A percentile compares a stretch with the other conserved stretches of the same genome.
These are phyloP conservation scores for Clarias gariepinus DNA, from an alignment of 2,113 vertebrate species.

Conservation along the genomic window DNA sequence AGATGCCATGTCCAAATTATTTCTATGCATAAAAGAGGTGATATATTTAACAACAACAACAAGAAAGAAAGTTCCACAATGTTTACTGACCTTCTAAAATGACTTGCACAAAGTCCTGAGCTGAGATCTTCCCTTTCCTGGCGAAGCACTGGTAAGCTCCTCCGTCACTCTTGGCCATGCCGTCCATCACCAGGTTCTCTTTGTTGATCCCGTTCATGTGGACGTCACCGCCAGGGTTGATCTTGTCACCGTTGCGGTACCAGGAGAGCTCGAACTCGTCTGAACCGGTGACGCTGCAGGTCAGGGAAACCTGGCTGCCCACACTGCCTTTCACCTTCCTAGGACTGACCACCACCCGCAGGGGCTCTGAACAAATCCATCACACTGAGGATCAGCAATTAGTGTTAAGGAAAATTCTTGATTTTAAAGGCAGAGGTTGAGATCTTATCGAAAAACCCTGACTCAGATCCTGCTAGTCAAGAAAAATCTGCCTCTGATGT, in stretches of 20 bases:
- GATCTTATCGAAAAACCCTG: background rate
- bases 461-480: background rate
- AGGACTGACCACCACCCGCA: constrained; percentile 92
- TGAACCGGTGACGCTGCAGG: constrained; percentile 88
- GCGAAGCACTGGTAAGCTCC: constrained; percentile 98
- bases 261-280: constrained; percentile 94
- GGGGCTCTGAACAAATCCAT: constrained; percentile 75
- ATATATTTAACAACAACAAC: background rate
- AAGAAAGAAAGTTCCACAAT: background rate
- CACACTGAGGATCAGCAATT: background rate
- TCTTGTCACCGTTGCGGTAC: constrained; percentile 95
- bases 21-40: no score
- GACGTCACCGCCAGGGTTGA: constrained; percentile 87
- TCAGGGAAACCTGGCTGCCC: constrained; percentile 94
- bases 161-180: constrained; percentile 95
- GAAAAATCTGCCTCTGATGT: background rate
- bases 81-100: constrained; percentile 89
- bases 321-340: constrained; percentile 96
- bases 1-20: no score
- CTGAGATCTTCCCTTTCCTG: constrained; percentile 91
- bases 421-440: background rate
- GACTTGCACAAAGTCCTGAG: constrained; percentile 96
- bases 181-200: constrained; percentile 96
- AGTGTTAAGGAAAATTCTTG: background rate
- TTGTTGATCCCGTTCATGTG: constrained; percentile 87